Evolutionary conservation across 2,888 invertebrate genomes (phyloP).

Genomic region (Calliopum simillimum): DNA sequence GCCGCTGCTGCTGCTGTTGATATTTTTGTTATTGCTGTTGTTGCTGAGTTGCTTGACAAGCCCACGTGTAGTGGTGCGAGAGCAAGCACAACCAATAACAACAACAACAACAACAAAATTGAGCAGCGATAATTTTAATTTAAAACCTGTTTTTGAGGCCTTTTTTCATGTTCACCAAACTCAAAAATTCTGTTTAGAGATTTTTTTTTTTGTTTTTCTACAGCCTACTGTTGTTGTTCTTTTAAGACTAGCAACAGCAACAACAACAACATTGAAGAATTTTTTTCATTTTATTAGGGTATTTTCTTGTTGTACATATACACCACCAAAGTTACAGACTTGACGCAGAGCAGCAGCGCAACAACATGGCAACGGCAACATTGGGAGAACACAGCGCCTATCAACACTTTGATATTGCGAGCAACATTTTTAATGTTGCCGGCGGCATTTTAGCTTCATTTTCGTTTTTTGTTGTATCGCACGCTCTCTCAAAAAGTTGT

Average conservation of each 20-base stretch:
- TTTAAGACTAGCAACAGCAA: background rate
- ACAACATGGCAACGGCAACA: too few relatives aligned
- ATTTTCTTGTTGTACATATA: background rate
- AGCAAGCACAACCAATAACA: slow-evolving; percentile 15
- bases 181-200: slow-evolving; percentile 27
- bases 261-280: background rate
- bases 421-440: slow-evolving; percentile 39
- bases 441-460: slow-evolving; percentile 25
- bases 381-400: too few relatives aligned
- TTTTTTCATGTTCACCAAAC: slow-evolving; percentile 53
- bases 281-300: too few relatives aligned
- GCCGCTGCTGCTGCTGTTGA: too few relatives aligned
- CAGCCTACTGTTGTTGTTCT: slow-evolving; percentile 39
- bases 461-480: slow-evolving; percentile 16
- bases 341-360: slow-evolving; percentile 18
- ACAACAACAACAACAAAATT: slow-evolving; percentile 55
- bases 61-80: slow-evolving; percentile 36
- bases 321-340: background rate
- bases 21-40: too few relatives aligned
- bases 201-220: slow-evolving; percentile 18
- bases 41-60: slow-evolving; percentile 5
- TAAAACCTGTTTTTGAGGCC: slow-evolving; percentile 65
- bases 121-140: slow-evolving; percentile 66
- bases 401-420: slow-evolving; percentile 15
- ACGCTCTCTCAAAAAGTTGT: background rate